phyloP scores from a whole-genome alignment of 2,797 vertebrate genomes.

The Semaprochilodus insignis region DNA sequence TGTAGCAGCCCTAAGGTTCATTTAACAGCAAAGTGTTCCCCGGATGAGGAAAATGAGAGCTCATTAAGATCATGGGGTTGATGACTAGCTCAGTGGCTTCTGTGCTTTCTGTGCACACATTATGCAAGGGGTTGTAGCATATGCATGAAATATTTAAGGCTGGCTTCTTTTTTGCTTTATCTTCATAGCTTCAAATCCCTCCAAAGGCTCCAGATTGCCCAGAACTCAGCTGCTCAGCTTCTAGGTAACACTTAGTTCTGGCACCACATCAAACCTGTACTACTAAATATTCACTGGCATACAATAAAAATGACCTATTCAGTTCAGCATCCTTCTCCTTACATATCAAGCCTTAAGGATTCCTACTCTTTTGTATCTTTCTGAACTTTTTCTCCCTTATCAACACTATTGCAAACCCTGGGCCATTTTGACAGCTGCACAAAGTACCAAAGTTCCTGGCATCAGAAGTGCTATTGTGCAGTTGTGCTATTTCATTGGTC shows the following conservation, averaged over 20 bases:
- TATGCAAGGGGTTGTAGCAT: background rate
- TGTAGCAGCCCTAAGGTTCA: slow-evolving; percentile 23
- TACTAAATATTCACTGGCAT: background rate
- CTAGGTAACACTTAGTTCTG: too few species aligned
- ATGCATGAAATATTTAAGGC: background rate
- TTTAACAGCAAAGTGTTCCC: slow-evolving; percentile 29
- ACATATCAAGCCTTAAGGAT: too few species aligned
- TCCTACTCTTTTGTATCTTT: background rate
- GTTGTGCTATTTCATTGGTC: too few species aligned
- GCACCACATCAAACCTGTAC: background rate
- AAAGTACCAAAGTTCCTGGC: too few species aligned
- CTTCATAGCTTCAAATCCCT: background rate
- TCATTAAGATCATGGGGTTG: slow-evolving; percentile 41
- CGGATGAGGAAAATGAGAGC: slow-evolving; percentile 33
- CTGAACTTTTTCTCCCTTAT: too few species aligned
- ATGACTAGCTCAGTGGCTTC: slow-evolving; percentile 23
- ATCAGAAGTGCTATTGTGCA: too few species aligned
- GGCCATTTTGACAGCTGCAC: too few species aligned
- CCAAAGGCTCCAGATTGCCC: background rate
- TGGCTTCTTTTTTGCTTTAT: background rate
- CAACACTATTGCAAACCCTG: too few species aligned
- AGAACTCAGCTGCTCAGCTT: background rate
- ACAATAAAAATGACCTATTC: background rate
- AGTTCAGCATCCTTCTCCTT: background rate
- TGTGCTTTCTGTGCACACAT: background rate